phyloP scores from a whole-genome alignment of 2,888 invertebrate genomes.

The Dascillus cervinus region DNA sequence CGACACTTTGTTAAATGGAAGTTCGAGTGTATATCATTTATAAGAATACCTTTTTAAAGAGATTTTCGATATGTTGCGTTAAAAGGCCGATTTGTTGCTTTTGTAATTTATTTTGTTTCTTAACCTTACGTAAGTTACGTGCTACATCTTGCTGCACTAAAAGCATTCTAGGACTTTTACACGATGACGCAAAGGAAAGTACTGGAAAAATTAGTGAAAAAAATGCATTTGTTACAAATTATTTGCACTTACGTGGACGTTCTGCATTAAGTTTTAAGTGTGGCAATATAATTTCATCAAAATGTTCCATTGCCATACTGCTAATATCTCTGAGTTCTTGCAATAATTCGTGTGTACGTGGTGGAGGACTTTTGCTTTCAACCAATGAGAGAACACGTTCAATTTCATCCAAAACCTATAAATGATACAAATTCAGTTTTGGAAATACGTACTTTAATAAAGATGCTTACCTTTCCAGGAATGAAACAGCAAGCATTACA shows the following conservation, averaged over 20 bases:
- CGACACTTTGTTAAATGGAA: too few species aligned
- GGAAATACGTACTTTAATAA: constrained; percentile 1
- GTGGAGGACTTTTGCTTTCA: constrained; percentile 59
- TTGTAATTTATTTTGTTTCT: constrained; percentile 32
- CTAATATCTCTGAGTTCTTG: constrained; percentile 88
- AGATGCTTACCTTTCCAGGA: constrained; percentile 70
- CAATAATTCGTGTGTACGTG: constrained; percentile 68
- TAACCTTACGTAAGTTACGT: constrained; percentile 34
- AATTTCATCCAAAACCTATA: constrained; percentile 82
- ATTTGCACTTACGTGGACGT: constrained; percentile 10
- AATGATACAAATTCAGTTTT: constrained; percentile 13
- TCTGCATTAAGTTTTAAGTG: constrained; percentile 29
- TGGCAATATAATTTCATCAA: constrained; percentile 80
- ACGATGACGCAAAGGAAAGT: constrained; percentile 5
- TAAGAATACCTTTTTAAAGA: too few species aligned
- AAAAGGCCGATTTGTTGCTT: constrained; percentile 34
- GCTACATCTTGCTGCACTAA: constrained; percentile 19
- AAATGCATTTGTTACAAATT: too few species aligned
- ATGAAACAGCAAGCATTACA: constrained; percentile 82
- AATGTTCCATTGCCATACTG: constrained; percentile 93
- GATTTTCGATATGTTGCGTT: too few species aligned
- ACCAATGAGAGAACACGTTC: constrained; percentile 64
- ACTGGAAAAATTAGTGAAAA: neutral
- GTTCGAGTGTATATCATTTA: too few species aligned
- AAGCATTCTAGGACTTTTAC: constrained; percentile 18